Conservation (phyloP, 2,113 vertebrate species). For the Antidorcas marsupialis region DNA sequence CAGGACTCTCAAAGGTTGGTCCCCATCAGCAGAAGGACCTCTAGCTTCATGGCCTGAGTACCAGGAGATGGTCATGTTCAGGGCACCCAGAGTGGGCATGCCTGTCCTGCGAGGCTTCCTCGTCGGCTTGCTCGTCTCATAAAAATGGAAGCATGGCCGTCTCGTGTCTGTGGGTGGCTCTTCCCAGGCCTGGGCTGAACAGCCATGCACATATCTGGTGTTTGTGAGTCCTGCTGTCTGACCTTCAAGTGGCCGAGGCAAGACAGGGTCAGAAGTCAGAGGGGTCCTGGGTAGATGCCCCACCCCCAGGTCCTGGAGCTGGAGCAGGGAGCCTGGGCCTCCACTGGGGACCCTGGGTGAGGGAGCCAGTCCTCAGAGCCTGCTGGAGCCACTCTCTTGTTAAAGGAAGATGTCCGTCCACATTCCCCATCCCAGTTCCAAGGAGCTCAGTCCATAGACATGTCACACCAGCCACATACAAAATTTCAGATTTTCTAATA, state of each 20-base stretch:
- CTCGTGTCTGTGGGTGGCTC: fast-evolving
- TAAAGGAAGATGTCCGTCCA: fast-evolving
- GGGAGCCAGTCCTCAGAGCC: fast-evolving
- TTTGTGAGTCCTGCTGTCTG: neutral
- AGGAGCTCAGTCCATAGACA: neutral
- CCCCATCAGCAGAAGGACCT: fast-evolving
- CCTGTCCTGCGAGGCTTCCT: fast-evolving
- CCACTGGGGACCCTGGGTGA: fast-evolving
- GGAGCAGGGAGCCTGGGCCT: fast-evolving
- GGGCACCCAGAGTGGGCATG: fast-evolving
- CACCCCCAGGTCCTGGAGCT: neutral
- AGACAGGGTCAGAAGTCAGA: neutral
- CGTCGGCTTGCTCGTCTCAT: fast-evolving
- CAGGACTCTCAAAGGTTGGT: neutral
- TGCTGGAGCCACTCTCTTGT: fast-evolving
- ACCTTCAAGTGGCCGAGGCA: neutral
- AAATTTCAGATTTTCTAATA: too few relatives aligned
- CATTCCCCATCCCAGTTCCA: fast-evolving
- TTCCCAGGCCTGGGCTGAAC: neutral
- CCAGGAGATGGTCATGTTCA: fast-evolving
- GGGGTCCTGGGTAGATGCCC: neutral
- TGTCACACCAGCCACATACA: fast-evolving
- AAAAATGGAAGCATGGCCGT: fast-evolving
- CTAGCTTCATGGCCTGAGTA: fast-evolving
- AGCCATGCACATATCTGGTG: neutral